Base-by-base conservation (phyloP, 2,888 invertebrate genomes). In the Nymphalis polychloros region DNA sequence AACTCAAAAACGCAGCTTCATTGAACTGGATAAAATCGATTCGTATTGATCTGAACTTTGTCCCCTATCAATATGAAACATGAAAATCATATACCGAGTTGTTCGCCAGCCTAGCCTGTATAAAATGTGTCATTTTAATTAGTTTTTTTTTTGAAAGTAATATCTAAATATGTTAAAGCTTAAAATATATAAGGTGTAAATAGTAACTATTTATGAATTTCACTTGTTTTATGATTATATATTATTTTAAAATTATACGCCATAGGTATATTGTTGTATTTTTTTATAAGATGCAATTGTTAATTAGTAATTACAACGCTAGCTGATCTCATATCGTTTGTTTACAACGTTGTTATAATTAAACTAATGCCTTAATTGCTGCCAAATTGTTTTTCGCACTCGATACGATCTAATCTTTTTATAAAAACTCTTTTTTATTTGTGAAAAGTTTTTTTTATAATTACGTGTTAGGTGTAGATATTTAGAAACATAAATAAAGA, bases 351-450 rank as follows among this genome's bases (percentile, higher is more conserved):
- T 61, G 35, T 63, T 69, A 69, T 62, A 73, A 73, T 74, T 69
- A 70, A 68, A 61, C 67, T 68, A 72, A 70, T 71, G 68, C 67
- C 69, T 69, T 75, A 76, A 76, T 76, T 73, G 73, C 72, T 69
- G 61, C 69, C 71, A 68, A 74, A 73, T 75, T 75, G 72, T 72
- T 75, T 57, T 72, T 73, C 72, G 69, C 71, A 71, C 71, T 72
- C 70, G 75, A 76, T 75, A 76, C 67, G 64, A 75, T 75, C 75
- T 76, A 74, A 75, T 75, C 73, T 75, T 60, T 63, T 73, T 60
- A 61, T 61, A 52, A 47, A 59, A 65, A 61, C 52, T 46, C 53
- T 27, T 52, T 67, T 67, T 72, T 61, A n/a, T 41, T 57, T 13
- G 52, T 31, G 60, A 63, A 68, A 60, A 41, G 64, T 13, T 63